A percentile compares a stretch with the other conserved stretches of the same genome.
These are phyloP conservation scores for Allophyes oxyacanthae DNA, from an alignment of 2,888 invertebrate genomes.

Conservation along the genomic window DNA sequence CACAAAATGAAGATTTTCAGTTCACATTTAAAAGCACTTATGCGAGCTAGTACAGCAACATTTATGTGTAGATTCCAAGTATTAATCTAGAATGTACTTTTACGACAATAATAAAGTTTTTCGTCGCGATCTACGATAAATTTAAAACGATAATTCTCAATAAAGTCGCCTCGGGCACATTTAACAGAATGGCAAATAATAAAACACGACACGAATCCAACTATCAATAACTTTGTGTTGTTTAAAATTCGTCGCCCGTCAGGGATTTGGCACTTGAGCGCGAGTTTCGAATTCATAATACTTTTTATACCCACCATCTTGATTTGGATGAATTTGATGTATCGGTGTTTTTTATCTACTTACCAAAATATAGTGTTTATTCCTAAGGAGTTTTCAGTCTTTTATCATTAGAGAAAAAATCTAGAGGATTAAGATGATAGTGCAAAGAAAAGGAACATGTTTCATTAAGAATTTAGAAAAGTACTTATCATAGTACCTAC, in stretches of 20 bases:
- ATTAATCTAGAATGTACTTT: constrained; percentile 51
- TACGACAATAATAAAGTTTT: constrained; percentile 53
- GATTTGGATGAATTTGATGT: constrained; percentile 67
- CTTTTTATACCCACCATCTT: constrained; percentile 73
- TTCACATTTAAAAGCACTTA: constrained; percentile 39
- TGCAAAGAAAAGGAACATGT: too few relatives aligned
- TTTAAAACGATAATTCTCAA: constrained; percentile 49
- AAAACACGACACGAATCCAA: constrained; percentile 72
- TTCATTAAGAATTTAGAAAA: too few relatives aligned
- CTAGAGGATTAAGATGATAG: too few relatives aligned
- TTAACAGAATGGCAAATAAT: constrained; percentile 71
- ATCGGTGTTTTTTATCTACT: constrained; percentile 42
- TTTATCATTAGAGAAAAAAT: not conserved
- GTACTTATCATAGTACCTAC: too few relatives aligned
- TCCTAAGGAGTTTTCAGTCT: not conserved
- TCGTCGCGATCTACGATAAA: constrained; percentile 46
- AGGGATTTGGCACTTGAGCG: constrained; percentile 81
- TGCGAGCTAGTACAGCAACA: constrained; percentile 31
- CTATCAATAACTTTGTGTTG: constrained; percentile 78
- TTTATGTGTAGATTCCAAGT: constrained; percentile 44
- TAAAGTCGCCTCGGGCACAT: constrained; percentile 39
- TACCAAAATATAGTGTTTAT: constrained; percentile 3
- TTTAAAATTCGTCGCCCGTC: constrained; percentile 83
- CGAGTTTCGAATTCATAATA: constrained; percentile 80
- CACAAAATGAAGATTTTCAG: constrained; percentile 25